These are phyloP conservation scores for Glyptemys insculpta DNA, from an alignment of 2,797 vertebrate species.

Conservation along the genomic window DNA sequence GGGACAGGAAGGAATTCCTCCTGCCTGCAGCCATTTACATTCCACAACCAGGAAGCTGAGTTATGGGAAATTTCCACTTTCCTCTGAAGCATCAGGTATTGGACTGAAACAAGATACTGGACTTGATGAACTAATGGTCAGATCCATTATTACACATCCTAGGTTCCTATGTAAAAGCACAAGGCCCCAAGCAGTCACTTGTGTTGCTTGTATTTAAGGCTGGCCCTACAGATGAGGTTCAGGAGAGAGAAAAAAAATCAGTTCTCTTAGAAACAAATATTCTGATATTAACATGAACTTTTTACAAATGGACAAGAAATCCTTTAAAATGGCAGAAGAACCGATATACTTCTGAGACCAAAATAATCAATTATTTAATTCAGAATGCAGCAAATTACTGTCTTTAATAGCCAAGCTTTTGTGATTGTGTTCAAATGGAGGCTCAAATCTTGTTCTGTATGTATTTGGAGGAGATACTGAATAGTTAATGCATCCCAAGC, in stretches of 20 bases:
- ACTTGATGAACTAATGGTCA: neutral
- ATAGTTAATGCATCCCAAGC: neutral
- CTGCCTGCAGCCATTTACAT: neutral
- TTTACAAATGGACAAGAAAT: neutral
- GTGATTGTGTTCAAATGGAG: neutral
- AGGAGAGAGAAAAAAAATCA: neutral
- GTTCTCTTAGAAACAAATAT: neutral
- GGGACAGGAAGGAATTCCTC: neutral
- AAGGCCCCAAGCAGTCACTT: neutral
- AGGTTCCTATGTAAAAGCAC: neutral
- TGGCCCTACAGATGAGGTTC: neutral
- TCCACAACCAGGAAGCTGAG: neutral
- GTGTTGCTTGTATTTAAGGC: neutral
- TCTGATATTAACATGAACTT: neutral
- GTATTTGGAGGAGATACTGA: neutral
- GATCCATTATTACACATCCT: neutral
- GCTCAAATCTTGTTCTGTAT: neutral
- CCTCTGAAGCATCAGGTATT: neutral
- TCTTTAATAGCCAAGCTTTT: neutral
- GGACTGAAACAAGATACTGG: neutral
- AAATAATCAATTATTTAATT: neutral
- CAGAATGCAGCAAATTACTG: neutral
- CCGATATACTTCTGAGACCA: neutral
- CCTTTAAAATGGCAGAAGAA: neutral
- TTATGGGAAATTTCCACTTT: neutral